Conservation (phyloP, 2,888 invertebrate genomes). For the Eueremaeus valkanovi region DNA sequence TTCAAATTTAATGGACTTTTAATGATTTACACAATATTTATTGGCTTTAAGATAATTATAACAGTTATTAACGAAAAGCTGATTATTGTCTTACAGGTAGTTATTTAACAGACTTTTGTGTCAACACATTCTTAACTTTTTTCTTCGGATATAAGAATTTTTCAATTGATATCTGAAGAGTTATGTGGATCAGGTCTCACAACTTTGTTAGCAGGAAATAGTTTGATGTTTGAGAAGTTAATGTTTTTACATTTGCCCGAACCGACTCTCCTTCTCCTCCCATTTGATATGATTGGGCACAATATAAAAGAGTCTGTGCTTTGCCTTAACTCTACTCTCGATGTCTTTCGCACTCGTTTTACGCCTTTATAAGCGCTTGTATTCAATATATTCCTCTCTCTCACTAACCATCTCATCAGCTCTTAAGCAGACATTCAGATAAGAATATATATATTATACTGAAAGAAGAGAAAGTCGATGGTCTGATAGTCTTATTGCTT, state of each 20-base stretch:
- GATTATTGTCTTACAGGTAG: background rate
- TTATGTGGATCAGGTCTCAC: background rate
- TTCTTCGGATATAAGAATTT: background rate
- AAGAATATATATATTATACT: too few relatives aligned
- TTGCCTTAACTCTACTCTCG: background rate
- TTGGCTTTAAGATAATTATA: background rate
- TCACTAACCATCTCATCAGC: background rate
- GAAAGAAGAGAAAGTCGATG: too few relatives aligned
- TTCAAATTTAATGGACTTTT: background rate
- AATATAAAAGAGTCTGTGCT: background rate
- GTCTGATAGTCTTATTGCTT: too few relatives aligned
- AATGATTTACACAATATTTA: background rate
- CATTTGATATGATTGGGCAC: constrained; percentile 27
- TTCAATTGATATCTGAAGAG: background rate
- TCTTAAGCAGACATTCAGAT: background rate
- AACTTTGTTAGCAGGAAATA: constrained; percentile 12
- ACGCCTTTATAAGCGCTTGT: background rate
- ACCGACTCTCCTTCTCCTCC: constrained; percentile 25
- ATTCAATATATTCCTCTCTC: background rate
- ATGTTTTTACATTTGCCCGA: constrained; percentile 31
- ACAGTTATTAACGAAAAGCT: background rate
- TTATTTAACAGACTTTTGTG: background rate
- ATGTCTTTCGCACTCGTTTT: background rate
- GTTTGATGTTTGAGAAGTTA: constrained; percentile 5
- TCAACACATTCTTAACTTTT: background rate